These are phyloP conservation scores for Romanogobio albipinnatus DNA, from an alignment of 2,113 vertebrate genomes.

Conservation along the genomic window DNA sequence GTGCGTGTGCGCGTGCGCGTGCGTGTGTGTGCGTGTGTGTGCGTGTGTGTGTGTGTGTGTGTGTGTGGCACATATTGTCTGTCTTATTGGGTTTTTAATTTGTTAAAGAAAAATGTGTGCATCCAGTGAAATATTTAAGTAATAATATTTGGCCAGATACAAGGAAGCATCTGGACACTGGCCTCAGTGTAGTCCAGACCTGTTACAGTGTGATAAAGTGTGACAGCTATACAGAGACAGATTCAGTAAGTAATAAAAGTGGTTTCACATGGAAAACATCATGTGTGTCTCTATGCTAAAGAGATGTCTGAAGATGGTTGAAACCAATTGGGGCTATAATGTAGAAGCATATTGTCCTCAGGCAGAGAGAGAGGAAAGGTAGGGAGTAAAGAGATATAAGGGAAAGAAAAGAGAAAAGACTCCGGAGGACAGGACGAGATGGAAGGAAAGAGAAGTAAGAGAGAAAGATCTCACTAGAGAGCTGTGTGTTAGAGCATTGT, in stretches of 20 bases:
- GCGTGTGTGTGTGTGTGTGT: no score
- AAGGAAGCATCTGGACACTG: background rate
- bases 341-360: conserved; percentile 3
- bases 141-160: background rate
- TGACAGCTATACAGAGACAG: background rate
- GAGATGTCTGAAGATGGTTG: background rate
- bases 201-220: background rate
- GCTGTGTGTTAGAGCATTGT: conserved; percentile 23
- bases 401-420: conserved; percentile 38
- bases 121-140: background rate
- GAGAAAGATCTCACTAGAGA: conserved; percentile 17
- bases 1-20: no score
- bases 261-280: background rate
- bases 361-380: conserved; percentile 6
- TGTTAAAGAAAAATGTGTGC: background rate
- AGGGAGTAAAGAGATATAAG: background rate
- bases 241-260: background rate
- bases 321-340: conserved; percentile 12
- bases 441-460: conserved; percentile 1
- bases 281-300: conserved; percentile 3
- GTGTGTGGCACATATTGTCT: no score
- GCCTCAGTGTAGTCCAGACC: background rate
- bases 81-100: background rate
- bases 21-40: no score
- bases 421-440: conserved; percentile 23